Base-by-base conservation (phyloP, 2,797 vertebrate species). In the Onychomys torridus region DNA sequence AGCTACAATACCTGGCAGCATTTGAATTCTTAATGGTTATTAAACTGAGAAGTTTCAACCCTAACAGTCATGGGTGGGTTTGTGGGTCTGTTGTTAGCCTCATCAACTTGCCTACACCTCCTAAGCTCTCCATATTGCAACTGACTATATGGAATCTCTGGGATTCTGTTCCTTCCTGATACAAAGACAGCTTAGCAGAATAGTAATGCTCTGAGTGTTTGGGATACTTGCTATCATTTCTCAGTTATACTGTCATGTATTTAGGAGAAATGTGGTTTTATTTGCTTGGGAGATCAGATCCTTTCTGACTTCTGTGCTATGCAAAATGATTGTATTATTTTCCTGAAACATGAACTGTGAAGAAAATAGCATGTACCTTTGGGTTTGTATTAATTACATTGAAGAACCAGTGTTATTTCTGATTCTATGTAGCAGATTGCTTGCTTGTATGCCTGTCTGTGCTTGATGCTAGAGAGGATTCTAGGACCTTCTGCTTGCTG, bases 11-110 rank as follows among this genome's bases (percentile, higher is more conserved):
- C 43, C 61, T 85, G 17, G 61, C 9, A 65, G 61, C 8, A 49
- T n/a, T 85, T 69, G 11, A 67, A n/a, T 69, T 98, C 98, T 96
- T 98, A 98, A 98, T 99, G 98, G 98, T 97, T 98, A 98, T 98
- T 99, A 98, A 98, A 98, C 92, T 52, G 93, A 94, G 94, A 96
- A 98, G 97, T 34, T 94, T 90, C 96, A 97, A 98, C 97, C 96
- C 63, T 87, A 40, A 73, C 4, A 55, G 9, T n/a, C 14, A 57
- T 21, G 23, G 61, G n/a, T 12, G 5, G 9, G 0, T 16, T 59
- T 29, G 1, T 25, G 16, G 10, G 13, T 43, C 6, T 5, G 37
- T 5, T 7, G 0, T 2, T 43, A 7, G 1, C 9, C 52, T 27
- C 49, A 27, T 14, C 2, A 55, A 49, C 11, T 10, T 9, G 23